Conservation (phyloP, 2,888 invertebrate genomes). For the Belgica antarctica region DNA sequence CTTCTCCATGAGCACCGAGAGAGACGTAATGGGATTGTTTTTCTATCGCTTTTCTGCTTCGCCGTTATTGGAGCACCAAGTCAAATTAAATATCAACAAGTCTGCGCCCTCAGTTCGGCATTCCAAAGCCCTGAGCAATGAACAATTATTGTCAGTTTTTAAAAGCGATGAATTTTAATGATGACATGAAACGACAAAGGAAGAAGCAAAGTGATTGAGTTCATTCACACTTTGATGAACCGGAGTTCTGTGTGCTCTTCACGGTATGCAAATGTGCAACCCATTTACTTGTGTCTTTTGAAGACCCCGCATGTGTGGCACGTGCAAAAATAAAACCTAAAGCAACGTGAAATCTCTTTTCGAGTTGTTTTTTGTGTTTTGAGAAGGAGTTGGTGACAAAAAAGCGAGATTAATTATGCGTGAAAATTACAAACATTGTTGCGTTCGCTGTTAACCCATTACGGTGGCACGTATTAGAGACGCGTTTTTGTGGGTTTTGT, state of each 20-base stretch:
- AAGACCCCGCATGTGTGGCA: background rate
- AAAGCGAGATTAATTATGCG: constrained; percentile 41
- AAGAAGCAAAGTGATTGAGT: background rate
- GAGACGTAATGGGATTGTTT: constrained; percentile 17
- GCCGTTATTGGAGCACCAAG: background rate
- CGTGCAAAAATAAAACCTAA: constrained; percentile 26
- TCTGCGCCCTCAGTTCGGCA: too few species aligned
- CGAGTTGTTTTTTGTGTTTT: too few species aligned
- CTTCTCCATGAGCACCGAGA: background rate
- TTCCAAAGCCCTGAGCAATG: constrained; percentile 7
- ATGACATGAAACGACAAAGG: background rate
- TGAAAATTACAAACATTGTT: constrained; percentile 42
- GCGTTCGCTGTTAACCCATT: constrained; percentile 42
- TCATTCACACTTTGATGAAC: constrained; percentile 31
- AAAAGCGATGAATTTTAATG: constrained; percentile 31
- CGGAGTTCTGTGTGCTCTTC: too few species aligned
- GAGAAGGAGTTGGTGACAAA: too few species aligned
- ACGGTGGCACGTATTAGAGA: constrained; percentile 1
- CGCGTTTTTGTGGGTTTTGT: background rate
- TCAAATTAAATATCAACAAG: background rate
- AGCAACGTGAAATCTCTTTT: constrained; percentile 40
- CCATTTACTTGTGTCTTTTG: constrained; percentile 22
- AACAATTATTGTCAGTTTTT: constrained; percentile 21
- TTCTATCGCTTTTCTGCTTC: background rate
- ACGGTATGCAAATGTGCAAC: constrained; percentile 31